Conservation (phyloP, 2,888 invertebrate genomes). For the Drosophila acutilabella region DNA sequence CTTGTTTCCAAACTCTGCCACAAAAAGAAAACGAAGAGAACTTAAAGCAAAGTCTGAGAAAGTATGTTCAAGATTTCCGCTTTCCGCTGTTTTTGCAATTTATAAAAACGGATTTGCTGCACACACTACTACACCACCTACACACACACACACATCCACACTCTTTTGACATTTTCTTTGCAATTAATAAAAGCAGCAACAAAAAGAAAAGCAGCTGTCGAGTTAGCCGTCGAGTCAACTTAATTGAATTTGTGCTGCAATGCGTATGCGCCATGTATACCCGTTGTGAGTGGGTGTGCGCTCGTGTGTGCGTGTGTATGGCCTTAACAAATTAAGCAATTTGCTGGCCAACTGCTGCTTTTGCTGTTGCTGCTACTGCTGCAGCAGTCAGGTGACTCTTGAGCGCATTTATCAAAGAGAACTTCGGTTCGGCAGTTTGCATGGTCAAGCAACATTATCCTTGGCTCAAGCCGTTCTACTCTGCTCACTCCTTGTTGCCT, state of each 20-base stretch:
- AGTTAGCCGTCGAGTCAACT: slow-evolving; percentile 47
- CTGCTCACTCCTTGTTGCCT: slow-evolving; percentile 21
- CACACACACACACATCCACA: slow-evolving; percentile 22
- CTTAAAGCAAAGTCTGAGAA: not conserved
- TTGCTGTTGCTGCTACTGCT: slow-evolving; percentile 37
- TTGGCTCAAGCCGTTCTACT: slow-evolving; percentile 7
- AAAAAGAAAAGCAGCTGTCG: slow-evolving; percentile 16
- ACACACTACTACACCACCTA: not conserved
- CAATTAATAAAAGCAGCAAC: slow-evolving; percentile 55
- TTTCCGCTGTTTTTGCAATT: slow-evolving; percentile 31
- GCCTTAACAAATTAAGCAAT: slow-evolving; percentile 72
- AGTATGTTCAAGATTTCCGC: slow-evolving; percentile 3
- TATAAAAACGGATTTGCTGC: slow-evolving; percentile 43
- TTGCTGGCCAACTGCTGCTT: slow-evolving; percentile 50
- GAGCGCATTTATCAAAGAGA: slow-evolving; percentile 68
- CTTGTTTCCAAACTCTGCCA: not conserved
- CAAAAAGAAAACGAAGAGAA: not conserved
- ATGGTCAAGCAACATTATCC: slow-evolving; percentile 63
- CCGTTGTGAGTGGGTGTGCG: slow-evolving; percentile 2
- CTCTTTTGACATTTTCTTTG: slow-evolving; percentile 55
- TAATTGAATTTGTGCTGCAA: slow-evolving; percentile 73
- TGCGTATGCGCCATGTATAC: slow-evolving; percentile 38
- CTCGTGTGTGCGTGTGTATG: slow-evolving; percentile 19
- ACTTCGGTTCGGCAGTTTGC: slow-evolving; percentile 62
- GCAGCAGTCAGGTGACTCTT: slow-evolving; percentile 54